A percentile compares a stretch with the other conserved stretches of the same genome.
Evolutionary conservation across 2,113 vertebrate genomes (phyloP).

Genomic region (Empidonax alnorum): DNA sequence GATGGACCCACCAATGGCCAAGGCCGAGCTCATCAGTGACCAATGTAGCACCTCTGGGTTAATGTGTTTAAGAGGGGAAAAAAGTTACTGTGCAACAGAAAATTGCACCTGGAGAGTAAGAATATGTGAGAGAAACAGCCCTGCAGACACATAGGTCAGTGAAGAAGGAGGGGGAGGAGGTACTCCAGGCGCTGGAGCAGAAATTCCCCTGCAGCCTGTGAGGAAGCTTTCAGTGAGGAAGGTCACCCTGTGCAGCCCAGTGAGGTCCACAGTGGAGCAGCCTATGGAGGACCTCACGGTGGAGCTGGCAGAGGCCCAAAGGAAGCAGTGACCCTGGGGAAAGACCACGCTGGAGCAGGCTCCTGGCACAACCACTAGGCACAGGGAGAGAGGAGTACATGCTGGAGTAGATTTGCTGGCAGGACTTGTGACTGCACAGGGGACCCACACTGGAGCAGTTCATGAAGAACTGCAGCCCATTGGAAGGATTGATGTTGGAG

Average conservation of each 20-base stretch:
- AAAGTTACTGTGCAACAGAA: too few relatives aligned
- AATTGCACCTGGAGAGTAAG: too few relatives aligned
- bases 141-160: too few relatives aligned
- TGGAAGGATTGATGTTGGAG: background rate
- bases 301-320: background rate
- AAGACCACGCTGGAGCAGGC: background rate
- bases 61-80: too few relatives aligned
- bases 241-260: background rate
- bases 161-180: too few relatives aligned
- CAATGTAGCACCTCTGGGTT: too few relatives aligned
- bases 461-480: background rate
- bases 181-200: too few relatives aligned
- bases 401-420: background rate
- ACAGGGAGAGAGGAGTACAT: background rate
- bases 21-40: too few relatives aligned
- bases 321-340: background rate
- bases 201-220: too few relatives aligned
- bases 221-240: background rate
- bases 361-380: background rate
- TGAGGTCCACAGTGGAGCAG: background rate
- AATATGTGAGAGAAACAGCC: too few relatives aligned
- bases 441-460: too few relatives aligned
- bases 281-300: rapidly evolving
- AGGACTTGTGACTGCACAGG: background rate
- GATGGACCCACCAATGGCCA: too few relatives aligned